Evolutionary conservation across 2,888 invertebrate genomes (phyloP).

Genomic region (Caenorhabditis uteleia): DNA sequence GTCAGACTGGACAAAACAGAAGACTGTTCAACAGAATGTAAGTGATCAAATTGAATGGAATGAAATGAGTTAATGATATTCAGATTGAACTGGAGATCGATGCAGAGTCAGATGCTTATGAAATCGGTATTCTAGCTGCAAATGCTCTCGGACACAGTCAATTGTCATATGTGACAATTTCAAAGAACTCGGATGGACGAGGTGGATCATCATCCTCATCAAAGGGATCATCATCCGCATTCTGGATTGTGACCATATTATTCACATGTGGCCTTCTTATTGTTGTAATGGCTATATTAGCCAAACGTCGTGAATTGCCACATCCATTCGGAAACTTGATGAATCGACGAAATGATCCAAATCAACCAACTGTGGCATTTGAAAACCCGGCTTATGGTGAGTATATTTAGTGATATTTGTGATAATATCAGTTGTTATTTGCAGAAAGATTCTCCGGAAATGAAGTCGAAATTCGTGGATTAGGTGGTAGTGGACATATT

Average conservation of each 20-base stretch:
- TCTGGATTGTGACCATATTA: conserved; percentile 34
- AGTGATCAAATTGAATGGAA: conserved; percentile 2
- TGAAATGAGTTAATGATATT: conserved; percentile 23
- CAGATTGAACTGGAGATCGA: conserved; percentile 27
- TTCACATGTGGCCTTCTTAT: conserved; percentile 8
- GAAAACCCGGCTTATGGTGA: conserved; percentile 36
- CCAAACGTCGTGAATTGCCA: conserved; percentile 34
- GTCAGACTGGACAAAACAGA: conserved; percentile 24
- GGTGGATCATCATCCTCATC: conserved; percentile 1
- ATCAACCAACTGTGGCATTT: conserved; percentile 54
- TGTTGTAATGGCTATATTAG: conserved; percentile 26
- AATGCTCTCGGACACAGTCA: conserved; percentile 52
- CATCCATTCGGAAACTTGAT: conserved; percentile 42
- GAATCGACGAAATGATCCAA: conserved; percentile 21
- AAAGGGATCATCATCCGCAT: conserved; percentile 12
- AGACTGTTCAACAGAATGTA: conserved; percentile 27
- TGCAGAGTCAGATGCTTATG: conserved; percentile 25
- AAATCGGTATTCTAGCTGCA: conserved; percentile 48
- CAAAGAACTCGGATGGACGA: conserved; percentile 11
- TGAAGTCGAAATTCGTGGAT: conserved; percentile 55
- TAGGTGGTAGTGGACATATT: conserved; percentile 20
- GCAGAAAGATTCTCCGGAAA: conserved; percentile 15
- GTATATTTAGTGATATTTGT: too few relatives aligned
- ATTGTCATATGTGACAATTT: conserved; percentile 31
- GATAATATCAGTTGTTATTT: neutral